Evolutionary conservation across 2,888 invertebrate species (phyloP).

Genomic region (Agrotis clavis): DNA sequence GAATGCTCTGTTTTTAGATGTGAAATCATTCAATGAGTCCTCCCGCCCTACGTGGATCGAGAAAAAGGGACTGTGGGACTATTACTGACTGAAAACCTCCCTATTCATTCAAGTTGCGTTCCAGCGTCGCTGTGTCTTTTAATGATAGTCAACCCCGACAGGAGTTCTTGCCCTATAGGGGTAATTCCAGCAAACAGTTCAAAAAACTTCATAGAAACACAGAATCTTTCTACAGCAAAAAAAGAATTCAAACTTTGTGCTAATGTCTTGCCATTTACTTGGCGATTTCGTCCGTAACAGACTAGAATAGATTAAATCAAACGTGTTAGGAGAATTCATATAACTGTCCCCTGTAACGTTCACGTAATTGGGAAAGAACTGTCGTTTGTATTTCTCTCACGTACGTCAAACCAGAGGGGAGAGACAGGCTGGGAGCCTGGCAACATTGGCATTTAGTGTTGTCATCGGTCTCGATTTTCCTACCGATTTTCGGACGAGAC

Average conservation of each 20-base stretch:
- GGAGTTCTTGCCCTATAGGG: not conserved
- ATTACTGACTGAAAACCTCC: no score
- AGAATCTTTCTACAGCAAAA: not conserved
- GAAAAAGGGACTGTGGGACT: no score
- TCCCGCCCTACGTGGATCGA: no score
- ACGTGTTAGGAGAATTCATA: constrained; percentile 10
- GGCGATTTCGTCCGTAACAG: constrained; percentile 11
- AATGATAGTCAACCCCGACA: no score
- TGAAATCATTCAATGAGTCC: no score
- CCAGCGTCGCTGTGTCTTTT: no score
- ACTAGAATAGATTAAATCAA: constrained; percentile 39
- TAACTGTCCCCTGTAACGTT: constrained; percentile 9
- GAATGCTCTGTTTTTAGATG: no score
- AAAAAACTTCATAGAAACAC: no score
- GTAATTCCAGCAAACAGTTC: not conserved
- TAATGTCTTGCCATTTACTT: constrained; percentile 25
- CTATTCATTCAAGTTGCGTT: no score
- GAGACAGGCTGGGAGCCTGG: not conserved
- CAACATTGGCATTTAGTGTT: no score
- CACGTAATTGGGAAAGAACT: constrained; percentile 39
- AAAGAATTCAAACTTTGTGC: constrained; percentile 17
- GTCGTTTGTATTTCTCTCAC: constrained; percentile 41
- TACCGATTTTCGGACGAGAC: no score
- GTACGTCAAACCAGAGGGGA: constrained; percentile 19
- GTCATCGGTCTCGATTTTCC: no score